A percentile compares a stretch with the other conserved stretches of the same genome.
phyloP scores from a whole-genome alignment of 2,797 vertebrate genomes.

The Eulemur rubriventer region DNA sequence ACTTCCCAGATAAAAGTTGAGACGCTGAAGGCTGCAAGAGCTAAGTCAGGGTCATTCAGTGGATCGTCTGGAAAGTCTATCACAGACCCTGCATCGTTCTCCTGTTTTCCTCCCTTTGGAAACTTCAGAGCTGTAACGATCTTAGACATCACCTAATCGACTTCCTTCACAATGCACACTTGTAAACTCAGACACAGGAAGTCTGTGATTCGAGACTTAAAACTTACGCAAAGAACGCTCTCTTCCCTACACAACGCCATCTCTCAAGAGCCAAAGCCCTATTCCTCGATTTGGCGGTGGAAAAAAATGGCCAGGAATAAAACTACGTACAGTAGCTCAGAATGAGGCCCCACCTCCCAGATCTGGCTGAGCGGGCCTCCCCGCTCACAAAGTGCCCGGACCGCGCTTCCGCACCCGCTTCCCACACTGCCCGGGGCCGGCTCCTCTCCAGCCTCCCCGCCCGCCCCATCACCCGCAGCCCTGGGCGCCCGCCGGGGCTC shows the following conservation, averaged over 20 bases:
- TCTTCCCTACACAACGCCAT: not conserved
- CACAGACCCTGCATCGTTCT: not conserved
- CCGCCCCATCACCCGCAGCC: not conserved
- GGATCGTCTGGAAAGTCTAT: not conserved
- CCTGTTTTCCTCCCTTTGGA: not conserved
- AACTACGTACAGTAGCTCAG: not conserved
- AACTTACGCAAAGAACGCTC: not conserved
- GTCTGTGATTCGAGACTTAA: not conserved
- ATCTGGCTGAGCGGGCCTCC: not conserved
- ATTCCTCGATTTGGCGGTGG: not conserved
- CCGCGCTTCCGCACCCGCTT: not conserved
- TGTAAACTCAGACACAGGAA: not conserved
- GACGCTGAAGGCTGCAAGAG: not conserved
- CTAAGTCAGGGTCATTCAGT: not conserved
- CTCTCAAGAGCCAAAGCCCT: not conserved
- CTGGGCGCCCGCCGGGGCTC: fast-evolving
- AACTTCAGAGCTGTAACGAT: not conserved
- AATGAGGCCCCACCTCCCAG: conserved; percentile 44
- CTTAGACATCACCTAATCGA: not conserved
- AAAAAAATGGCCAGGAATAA: not conserved
- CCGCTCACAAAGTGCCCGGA: not conserved
- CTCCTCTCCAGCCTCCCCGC: not conserved
- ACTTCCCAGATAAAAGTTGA: not conserved
- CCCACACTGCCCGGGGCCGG: not conserved
- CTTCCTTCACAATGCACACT: not conserved